Percentiles rank a stretch among this genome's conserved stretches.
These are phyloP conservation scores for Eciton burchellii DNA, from an alignment of 1,140 invertebrate species.

Conservation along the genomic window DNA sequence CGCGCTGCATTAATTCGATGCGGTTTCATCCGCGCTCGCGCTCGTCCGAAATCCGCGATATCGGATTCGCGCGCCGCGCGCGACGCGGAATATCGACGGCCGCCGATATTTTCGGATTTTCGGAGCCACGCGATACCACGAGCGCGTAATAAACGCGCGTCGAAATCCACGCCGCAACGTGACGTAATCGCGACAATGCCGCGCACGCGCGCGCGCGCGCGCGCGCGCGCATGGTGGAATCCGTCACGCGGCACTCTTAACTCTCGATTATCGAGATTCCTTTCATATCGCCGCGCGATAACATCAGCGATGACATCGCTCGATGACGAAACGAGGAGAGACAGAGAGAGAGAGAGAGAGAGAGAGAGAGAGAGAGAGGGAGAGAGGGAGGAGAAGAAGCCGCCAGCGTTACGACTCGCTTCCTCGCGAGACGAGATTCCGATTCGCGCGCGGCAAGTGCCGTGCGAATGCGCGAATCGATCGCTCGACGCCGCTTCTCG, in stretches of 20 bases:
- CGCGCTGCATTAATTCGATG: slow-evolving; percentile 46
- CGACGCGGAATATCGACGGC: slow-evolving; percentile 28
- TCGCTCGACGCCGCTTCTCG: too few species aligned
- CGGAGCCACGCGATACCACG: not conserved
- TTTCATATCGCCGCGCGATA: not conserved
- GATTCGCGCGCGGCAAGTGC: not conserved
- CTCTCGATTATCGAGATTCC: not conserved
- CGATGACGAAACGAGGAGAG: not conserved
- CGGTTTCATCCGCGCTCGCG: not conserved
- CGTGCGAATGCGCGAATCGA: slow-evolving; percentile 2
- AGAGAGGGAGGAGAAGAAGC: too few species aligned
- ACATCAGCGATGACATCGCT: too few species aligned
- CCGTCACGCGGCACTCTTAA: not conserved
- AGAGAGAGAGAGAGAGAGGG: too few species aligned
- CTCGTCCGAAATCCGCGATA: not conserved
- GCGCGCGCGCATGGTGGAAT: slow-evolving; percentile 18
- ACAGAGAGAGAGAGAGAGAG: too few species aligned
- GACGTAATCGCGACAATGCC: not conserved
- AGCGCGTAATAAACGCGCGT: not conserved
- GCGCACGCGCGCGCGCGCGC: not conserved
- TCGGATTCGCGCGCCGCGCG: slow-evolving; percentile 19
- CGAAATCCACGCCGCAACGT: not conserved
- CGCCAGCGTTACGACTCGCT: too few species aligned
- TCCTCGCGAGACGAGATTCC: too few species aligned
- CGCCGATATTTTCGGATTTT: slow-evolving; percentile 25